Conservation (phyloP, 1,140 invertebrate species). For the Atopsyche davidsoni region DNA sequence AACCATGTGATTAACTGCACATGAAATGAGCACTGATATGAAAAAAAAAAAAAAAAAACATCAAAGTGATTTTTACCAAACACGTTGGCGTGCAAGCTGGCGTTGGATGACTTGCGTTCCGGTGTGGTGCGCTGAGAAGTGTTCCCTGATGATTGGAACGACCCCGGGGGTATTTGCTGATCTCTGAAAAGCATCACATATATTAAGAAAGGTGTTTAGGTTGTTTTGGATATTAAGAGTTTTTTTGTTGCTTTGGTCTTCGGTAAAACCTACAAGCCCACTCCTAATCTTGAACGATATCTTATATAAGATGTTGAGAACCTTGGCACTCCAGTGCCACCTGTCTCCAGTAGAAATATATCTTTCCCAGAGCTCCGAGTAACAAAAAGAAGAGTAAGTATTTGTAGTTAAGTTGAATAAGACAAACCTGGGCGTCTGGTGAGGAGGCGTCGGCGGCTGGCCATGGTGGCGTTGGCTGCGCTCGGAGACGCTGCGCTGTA, state of each 20-base stretch:
- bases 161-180: neutral
- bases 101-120: conserved; percentile 28
- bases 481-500: conserved; percentile 55
- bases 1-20: too few species aligned
- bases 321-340: too few species aligned
- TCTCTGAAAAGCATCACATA: conserved; percentile 8
- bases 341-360: too few species aligned
- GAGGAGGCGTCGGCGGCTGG: conserved; percentile 45
- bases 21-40: neutral
- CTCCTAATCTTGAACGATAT: too few species aligned
- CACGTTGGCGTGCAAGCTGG: conserved; percentile 14
- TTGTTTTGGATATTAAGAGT: too few species aligned
- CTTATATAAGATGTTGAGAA: too few species aligned
- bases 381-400: too few species aligned
- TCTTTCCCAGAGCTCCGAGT: too few species aligned
- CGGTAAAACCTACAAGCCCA: too few species aligned
- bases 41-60: neutral
- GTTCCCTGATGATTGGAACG: conserved; percentile 8
- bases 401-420: neutral
- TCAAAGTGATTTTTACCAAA: too few species aligned
- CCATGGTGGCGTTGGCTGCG: conserved; percentile 43
- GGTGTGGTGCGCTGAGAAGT: conserved; percentile 25
- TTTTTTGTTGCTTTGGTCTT: too few species aligned
- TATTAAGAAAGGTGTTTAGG: neutral
- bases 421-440: conserved; percentile 37